These are phyloP conservation scores for Sebastes iracundus DNA, from an alignment of 2,797 vertebrate genomes.

Conservation along the genomic window DNA sequence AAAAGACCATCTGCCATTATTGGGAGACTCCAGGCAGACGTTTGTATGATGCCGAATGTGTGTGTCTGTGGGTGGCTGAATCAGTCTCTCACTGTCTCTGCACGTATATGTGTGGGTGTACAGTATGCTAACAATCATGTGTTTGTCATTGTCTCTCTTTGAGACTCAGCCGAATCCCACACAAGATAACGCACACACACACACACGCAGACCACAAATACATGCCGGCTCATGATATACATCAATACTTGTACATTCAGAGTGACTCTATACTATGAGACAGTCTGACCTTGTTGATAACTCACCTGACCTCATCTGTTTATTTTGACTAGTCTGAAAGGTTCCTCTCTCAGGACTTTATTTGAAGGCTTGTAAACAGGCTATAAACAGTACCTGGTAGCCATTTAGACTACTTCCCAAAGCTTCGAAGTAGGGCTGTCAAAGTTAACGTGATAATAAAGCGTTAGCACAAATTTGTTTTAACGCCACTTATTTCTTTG, in stretches of 20 bases:
- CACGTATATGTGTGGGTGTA: constrained; percentile 6
- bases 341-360: background rate
- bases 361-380: background rate
- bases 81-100: constrained; percentile 22
- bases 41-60: constrained; percentile 12
- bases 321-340: background rate
- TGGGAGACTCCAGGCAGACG: constrained; percentile 38
- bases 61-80: constrained; percentile 24
- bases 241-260: background rate
- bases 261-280: background rate
- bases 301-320: background rate
- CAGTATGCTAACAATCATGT: constrained; percentile 13
- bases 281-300: background rate
- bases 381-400: background rate
- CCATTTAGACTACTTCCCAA: background rate
- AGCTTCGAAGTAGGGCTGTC: background rate
- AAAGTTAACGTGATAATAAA: too few species aligned
- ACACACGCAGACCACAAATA: background rate
- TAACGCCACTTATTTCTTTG: too few species aligned
- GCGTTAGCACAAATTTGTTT: too few species aligned
- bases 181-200: background rate
- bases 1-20: constrained; percentile 65
- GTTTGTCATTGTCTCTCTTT: constrained; percentile 12
- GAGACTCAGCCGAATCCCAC: background rate
- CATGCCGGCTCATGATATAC: background rate